Percentiles rank a stretch among this genome's conserved stretches.
phyloP scores from a whole-genome alignment of 2,797 vertebrate genomes.

The Hippopotamyrus pictus region DNA sequence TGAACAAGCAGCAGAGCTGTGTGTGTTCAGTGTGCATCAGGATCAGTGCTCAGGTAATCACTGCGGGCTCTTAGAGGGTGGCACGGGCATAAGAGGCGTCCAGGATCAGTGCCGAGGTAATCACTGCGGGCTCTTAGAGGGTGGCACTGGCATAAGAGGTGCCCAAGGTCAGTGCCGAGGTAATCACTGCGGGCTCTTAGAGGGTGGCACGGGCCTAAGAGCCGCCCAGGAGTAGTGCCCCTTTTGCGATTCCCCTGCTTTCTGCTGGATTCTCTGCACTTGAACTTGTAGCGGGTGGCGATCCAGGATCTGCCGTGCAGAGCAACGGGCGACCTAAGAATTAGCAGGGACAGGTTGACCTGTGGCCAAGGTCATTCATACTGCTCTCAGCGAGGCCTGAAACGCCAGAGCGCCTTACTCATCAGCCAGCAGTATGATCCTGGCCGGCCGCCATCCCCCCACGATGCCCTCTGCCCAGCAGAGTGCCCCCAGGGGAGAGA shows the following conservation, averaged over 20 bases:
- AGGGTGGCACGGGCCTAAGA: neutral
- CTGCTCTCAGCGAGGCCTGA: neutral
- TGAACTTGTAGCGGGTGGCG: neutral
- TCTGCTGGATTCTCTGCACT: neutral
- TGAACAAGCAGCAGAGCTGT: neutral
- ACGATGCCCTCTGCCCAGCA: neutral
- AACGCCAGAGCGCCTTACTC: neutral
- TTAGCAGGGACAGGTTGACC: neutral
- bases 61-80: neutral
- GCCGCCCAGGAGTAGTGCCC: neutral
- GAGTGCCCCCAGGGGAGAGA: neutral
- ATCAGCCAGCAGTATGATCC: neutral
- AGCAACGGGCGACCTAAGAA: neutral
- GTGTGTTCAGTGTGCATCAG: neutral
- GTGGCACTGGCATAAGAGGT: neutral
- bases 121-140: neutral
- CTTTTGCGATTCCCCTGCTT: neutral
- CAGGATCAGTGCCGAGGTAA: neutral
- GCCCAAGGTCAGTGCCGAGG: no score
- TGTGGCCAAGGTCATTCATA: neutral
- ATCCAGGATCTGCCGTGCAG: neutral
- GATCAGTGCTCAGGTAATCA: neutral
- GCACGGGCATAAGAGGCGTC: neutral
- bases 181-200: neutral
- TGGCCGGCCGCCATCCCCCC: neutral